phyloP scores from a whole-genome alignment of 2,888 invertebrate genomes.

The Gasteruption jaculator region DNA sequence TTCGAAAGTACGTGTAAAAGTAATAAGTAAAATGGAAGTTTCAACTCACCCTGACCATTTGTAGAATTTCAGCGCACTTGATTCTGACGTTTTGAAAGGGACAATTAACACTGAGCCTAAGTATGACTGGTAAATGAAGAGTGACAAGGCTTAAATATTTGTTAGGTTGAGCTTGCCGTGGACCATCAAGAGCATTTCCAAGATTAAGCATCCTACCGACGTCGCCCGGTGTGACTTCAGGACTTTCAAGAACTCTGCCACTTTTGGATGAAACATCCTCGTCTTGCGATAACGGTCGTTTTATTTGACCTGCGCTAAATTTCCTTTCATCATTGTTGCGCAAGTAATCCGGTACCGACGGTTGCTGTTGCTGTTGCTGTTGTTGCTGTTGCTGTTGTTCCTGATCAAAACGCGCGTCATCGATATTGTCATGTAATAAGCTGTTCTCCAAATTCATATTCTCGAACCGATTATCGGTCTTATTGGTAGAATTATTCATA shows the following conservation, averaged over 20 bases:
- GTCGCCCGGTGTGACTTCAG: constrained; percentile 49
- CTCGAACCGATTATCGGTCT: constrained; percentile 21
- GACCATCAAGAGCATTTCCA: constrained; percentile 46
- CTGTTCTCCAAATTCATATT: constrained; percentile 30
- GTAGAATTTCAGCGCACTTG: constrained; percentile 57
- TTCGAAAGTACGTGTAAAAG: too few species aligned
- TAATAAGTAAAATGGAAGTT: too few species aligned
- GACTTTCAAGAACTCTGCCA: constrained; percentile 44
- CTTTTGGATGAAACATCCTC: constrained; percentile 46
- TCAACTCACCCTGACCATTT: constrained; percentile 56
- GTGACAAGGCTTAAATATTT: constrained; percentile 56
- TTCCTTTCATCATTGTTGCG: constrained; percentile 39
- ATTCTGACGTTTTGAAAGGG: constrained; percentile 60
- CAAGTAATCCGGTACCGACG: constrained; percentile 30
- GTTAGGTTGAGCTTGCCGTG: constrained; percentile 48
- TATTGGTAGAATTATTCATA: constrained; percentile 11
- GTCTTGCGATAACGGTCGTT: constrained; percentile 44
- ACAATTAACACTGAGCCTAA: constrained; percentile 58
- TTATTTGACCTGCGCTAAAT: constrained; percentile 43
- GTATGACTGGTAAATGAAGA: constrained; percentile 57
- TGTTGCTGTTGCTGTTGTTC: too few species aligned
- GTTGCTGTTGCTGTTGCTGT: constrained; percentile 9
- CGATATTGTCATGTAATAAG: too few species aligned
- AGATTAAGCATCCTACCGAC: constrained; percentile 50
- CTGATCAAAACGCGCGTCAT: too few species aligned